Evolutionary conservation across 2,797 vertebrate genomes (phyloP).

Genomic region (Natrix natrix): DNA sequence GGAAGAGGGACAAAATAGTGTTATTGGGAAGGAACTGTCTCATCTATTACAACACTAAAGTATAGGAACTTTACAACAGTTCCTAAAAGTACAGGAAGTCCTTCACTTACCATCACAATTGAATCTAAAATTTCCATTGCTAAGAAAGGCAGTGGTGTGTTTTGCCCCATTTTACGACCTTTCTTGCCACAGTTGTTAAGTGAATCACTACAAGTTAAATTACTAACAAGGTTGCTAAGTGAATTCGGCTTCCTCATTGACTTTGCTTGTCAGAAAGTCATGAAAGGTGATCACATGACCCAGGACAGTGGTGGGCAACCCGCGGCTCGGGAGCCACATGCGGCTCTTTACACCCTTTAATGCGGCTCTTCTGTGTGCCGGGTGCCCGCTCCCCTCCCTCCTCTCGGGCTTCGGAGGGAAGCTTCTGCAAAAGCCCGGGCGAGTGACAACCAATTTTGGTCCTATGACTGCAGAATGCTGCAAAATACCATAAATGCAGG

Average conservation of each 20-base stretch:
- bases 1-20: not conserved
- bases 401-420: too few species aligned
- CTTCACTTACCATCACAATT: not conserved
- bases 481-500: too few species aligned
- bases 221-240: not conserved
- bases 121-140: not conserved
- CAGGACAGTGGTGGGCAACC: too few species aligned
- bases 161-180: not conserved
- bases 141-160: not conserved
- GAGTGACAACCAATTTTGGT: too few species aligned
- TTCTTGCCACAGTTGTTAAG: not conserved
- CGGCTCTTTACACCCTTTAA: too few species aligned
- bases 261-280: not conserved
- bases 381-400: too few species aligned
- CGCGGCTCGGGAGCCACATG: too few species aligned
- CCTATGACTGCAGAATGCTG: too few species aligned
- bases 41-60: not conserved
- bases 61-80: not conserved
- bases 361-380: too few species aligned
- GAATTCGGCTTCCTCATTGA: not conserved
- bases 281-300: too few species aligned
- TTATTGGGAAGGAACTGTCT: not conserved
- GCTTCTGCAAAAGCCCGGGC: too few species aligned
- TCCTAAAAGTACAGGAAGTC: too few species aligned
- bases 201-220: not conserved